A percentile compares a stretch with the other conserved stretches of the same genome.
Evolutionary conservation across 2,888 invertebrate species (phyloP).

Genomic region (Dexiosoma caninum): DNA sequence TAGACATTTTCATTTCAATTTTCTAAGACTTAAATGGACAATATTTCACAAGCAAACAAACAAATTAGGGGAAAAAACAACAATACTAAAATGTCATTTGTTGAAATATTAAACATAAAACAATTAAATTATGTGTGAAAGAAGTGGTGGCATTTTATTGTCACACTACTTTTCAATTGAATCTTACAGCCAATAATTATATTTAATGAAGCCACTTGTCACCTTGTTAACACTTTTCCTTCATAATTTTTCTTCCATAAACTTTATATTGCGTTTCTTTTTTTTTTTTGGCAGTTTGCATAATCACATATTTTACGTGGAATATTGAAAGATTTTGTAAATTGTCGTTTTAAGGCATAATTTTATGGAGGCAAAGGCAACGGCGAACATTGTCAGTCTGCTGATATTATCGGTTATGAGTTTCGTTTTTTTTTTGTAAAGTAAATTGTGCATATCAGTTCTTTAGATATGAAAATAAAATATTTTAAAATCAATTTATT

Average conservation of each 20-base stretch:
- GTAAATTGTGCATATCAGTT: too few species aligned
- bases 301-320: neutral
- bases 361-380: neutral
- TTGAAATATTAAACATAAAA: neutral
- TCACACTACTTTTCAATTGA: neutral
- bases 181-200: slow-evolving; percentile 31
- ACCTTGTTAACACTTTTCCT: slow-evolving; percentile 43
- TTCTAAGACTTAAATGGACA: neutral
- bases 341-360: neutral
- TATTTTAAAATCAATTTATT: neutral
- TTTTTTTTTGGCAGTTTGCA: neutral
- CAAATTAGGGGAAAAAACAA: neutral
- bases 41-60: neutral
- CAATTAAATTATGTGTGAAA: neutral
- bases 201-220: slow-evolving; percentile 36
- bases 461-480: neutral
- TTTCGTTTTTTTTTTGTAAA: too few species aligned
- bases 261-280: neutral
- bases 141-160: neutral
- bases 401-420: neutral
- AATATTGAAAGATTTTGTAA: neutral
- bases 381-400: neutral
- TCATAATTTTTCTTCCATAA: neutral
- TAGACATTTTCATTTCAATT: neutral
- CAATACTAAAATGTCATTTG: slow-evolving; percentile 41